phyloP scores from a whole-genome alignment of 2,113 vertebrate species.

The Dryoscopus gambensis region DNA sequence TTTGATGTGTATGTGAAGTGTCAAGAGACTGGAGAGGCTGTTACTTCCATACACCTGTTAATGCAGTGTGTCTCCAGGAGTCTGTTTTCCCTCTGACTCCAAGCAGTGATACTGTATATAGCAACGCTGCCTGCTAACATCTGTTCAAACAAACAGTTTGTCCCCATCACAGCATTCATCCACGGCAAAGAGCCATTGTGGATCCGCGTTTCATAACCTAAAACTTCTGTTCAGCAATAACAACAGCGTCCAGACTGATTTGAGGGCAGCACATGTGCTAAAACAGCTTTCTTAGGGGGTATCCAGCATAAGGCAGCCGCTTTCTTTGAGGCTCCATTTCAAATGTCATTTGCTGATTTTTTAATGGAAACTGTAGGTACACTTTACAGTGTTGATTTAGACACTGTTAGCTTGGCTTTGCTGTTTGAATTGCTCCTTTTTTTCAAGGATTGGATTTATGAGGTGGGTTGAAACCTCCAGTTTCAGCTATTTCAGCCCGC shows the following conservation, averaged over 20 bases:
- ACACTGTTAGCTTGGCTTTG: background rate
- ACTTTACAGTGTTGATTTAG: background rate
- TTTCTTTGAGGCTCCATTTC: background rate
- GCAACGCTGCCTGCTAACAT: background rate
- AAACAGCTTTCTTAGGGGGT: background rate
- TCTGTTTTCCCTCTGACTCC: background rate
- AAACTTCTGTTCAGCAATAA: background rate
- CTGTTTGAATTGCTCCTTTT: background rate
- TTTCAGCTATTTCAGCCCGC: conserved; percentile 8
- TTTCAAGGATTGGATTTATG: background rate
- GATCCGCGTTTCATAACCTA: background rate
- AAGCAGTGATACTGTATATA: background rate
- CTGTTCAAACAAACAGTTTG: background rate
- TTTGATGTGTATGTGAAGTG: background rate
- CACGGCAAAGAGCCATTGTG: background rate
- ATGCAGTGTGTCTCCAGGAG: background rate
- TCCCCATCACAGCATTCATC: background rate
- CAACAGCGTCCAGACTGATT: background rate
- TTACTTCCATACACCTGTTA: background rate
- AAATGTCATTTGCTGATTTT: background rate
- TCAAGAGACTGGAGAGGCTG: background rate
- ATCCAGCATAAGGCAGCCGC: background rate
- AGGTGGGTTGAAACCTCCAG: background rate
- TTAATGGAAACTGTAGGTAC: background rate
- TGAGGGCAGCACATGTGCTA: background rate